These are phyloP conservation scores for Atrichornis clamosus DNA, from an alignment of 2,113 vertebrate genomes.

Conservation along the genomic window DNA sequence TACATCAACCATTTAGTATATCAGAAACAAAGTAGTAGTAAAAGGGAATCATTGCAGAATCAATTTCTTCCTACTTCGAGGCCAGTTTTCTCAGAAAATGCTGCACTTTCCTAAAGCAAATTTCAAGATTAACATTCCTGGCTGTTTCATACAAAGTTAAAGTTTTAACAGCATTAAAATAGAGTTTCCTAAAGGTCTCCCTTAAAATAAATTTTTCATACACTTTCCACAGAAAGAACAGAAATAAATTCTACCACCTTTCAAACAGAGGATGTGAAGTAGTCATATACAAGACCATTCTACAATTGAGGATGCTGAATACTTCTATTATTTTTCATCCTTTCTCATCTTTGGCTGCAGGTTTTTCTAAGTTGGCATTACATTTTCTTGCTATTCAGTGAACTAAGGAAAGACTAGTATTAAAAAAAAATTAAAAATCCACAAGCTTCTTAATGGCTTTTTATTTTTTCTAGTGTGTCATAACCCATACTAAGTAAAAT, in stretches of 20 bases:
- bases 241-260: background rate
- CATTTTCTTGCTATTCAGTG: background rate
- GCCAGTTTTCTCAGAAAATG: background rate
- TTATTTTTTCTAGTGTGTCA: background rate
- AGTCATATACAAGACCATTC: background rate
- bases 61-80: background rate
- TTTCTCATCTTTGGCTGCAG: background rate
- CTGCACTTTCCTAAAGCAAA: background rate
- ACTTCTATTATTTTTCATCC: background rate
- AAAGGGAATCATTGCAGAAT: slow-evolving; percentile 38
- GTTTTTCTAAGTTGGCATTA: background rate
- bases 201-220: slow-evolving; percentile 2
- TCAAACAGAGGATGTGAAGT: background rate
- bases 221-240: background rate
- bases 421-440: background rate
- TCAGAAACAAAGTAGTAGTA: slow-evolving; percentile 10
- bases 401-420: background rate
- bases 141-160: background rate
- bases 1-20: slow-evolving; percentile 18
- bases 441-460: background rate
- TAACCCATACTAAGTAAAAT: background rate
- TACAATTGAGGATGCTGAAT: background rate
- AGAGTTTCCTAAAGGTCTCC: background rate
- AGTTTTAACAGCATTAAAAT: background rate
- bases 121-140: background rate